Evolutionary conservation across 1,140 invertebrate genomes (phyloP), one percentile per base, ranked within the genome.

Genomic region (Magallana ariakensis): DNA sequence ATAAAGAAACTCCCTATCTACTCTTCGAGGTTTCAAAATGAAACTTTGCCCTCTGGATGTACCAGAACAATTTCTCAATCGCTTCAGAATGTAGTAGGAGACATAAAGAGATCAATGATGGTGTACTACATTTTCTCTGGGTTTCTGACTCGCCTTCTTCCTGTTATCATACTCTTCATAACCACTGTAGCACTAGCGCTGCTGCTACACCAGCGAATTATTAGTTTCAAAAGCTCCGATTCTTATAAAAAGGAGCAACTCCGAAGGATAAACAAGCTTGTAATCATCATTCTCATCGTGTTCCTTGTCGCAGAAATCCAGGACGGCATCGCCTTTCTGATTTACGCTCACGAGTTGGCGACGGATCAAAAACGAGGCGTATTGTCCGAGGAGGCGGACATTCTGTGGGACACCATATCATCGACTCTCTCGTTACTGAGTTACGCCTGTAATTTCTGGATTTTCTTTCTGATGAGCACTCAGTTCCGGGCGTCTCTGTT

Each of bases 391-490:
- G 87, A 88, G 5, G 82, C 22, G 7, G 85, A 86, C 83, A 66
- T 84, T 11, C 22, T 62, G 6, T 88, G 87, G 87, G 87, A 88
- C n/a, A 86, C 87, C 7, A 80, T 85, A 26, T 83, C 84, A 15
- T 60, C 53, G 9, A 60, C 85, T 0, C 9, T 88, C 7, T 83
- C 85, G 6, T 60, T 88, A 22, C 22, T 88, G 0, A 75, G 85
- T 16, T 88, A 88, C 75, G 80, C 62, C 26, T 86, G 85, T 19
- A 88, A 88, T 33, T 88, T 88, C 82, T 88, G 87, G 87, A 88
- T 88, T 26, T 88, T 84, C 16, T 84, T 88, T 58, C 62, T 88
- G 11, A 88, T 88, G 87, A 88, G 87, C 60, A 56, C 58, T 16
- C 87, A 88, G 57, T 88, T 88, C 58, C 81, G 87, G 8, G 60